phyloP scores from a whole-genome alignment of 2,888 invertebrate species.

The Drosophila incognita region DNA sequence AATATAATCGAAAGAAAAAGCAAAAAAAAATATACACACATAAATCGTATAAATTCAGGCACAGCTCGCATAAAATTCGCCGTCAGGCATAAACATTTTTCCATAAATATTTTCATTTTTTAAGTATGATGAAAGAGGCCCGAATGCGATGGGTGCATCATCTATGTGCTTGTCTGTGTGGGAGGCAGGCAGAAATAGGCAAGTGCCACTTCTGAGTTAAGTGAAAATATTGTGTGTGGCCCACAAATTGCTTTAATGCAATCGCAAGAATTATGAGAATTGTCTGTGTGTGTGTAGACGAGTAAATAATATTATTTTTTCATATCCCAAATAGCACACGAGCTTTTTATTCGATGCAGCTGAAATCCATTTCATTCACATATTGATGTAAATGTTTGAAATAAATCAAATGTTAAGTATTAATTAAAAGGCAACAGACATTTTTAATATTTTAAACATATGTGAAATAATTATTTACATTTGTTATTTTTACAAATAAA shows the following conservation, averaged over 20 bases:
- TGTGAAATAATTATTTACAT: background rate
- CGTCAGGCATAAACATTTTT: slow-evolving; percentile 53
- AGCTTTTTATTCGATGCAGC: background rate
- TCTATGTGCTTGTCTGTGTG: background rate
- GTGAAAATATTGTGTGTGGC: slow-evolving; percentile 44
- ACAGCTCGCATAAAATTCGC: slow-evolving; percentile 58
- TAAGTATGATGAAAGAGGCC: slow-evolving; percentile 48
- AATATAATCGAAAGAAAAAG: slow-evolving; percentile 5
- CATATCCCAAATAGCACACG: background rate
- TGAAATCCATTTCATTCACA: background rate
- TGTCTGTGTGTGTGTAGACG: background rate
- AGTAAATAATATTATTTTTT: slow-evolving; percentile 8
- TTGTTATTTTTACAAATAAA: background rate
- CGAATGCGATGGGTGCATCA: slow-evolving; percentile 8
- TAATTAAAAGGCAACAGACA: background rate
- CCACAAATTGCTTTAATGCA: slow-evolving; percentile 45
- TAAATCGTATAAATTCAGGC: slow-evolving; percentile 60
- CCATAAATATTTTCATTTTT: slow-evolving; percentile 60
- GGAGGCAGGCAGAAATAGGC: background rate
- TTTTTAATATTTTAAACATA: background rate
- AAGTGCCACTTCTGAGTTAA: slow-evolving; percentile 42
- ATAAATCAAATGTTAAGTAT: background rate
- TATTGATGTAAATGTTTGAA: background rate
- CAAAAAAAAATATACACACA: slow-evolving; percentile 2
- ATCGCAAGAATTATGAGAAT: slow-evolving; percentile 22